Base-by-base conservation (phyloP, 1,140 invertebrate genomes). In the Kradibia gibbosae region DNA sequence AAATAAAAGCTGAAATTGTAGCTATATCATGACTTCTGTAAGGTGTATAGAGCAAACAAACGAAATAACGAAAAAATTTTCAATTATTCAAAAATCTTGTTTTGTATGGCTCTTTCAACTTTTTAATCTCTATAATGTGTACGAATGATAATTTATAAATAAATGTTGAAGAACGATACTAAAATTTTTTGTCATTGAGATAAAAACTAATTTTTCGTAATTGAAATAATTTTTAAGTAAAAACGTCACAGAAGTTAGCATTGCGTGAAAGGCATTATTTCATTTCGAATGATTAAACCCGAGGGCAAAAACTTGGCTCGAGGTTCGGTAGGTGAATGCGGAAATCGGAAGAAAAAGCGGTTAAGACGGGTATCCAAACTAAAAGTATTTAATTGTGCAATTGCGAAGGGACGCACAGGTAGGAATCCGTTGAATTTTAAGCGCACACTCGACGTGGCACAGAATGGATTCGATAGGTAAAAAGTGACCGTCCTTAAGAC, bases 361-460 rank as follows among this genome's bases (percentile, higher is more conserved):
- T 17, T 39, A n/a, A n/a, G 62, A 67, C 62, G 34, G n/a, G 62
- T 67, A 67, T 67, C 36, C 62, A 67, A 67, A 67, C 34, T 67
- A 67, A 67, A 36, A 15, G 34, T 22, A 67, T 67, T 67, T 34
- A 67, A 39, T 67, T 67, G 62, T 67, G 62, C 62, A 67, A 67
- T 67, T 67, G 62, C 34, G 31, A 65, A 17, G 15, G 15, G 50
- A 10, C 17, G 36, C 62, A 36, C 62, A 39, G 62, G 62, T 39
- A 39, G 62, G 62, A 67, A 67, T 67, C 62, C 20, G 62, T 67
- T 67, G 62, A 67, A 67, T 67, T 67, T 67, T 39, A 67, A 67
- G 34, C 20, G n/a, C 36, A n/a, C 34, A 67, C 34, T 22, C 62
- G 13, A 8, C n/a, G 34, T 34, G 20, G 20, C 62, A 7, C 34